Evolutionary conservation across 1,140 invertebrate species (phyloP).

Genomic region (Drosophila sulfurigaster): DNA sequence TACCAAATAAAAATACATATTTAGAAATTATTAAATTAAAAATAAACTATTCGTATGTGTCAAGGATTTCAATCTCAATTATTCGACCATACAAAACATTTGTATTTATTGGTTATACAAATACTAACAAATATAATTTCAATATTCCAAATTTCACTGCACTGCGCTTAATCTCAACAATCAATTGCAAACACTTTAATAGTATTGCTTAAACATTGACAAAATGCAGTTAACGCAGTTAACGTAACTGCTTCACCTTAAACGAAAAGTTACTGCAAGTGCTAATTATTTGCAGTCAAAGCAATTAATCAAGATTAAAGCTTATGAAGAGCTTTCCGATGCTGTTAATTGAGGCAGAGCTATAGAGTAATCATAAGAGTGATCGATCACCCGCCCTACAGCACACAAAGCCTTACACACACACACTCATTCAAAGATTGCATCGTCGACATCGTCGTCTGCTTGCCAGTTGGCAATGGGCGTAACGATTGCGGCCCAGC

Average conservation of each 20-base stretch:
- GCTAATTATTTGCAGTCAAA: background rate
- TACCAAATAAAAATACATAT: too few species aligned
- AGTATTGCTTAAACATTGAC: too few species aligned
- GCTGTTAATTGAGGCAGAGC: slow-evolving; percentile 9
- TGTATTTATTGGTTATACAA: too few species aligned
- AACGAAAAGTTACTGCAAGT: slow-evolving; percentile 11
- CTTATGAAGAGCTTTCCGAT: background rate
- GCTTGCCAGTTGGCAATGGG: background rate
- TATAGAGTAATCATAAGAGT: slow-evolving; percentile 10
- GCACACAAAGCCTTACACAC: slow-evolving; percentile 10
- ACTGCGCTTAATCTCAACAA: too few species aligned
- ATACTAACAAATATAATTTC: too few species aligned
- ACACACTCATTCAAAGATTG: slow-evolving; percentile 7
- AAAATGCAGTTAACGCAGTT: background rate
- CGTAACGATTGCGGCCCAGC: background rate
- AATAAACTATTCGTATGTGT: too few species aligned
- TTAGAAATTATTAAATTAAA: too few species aligned
- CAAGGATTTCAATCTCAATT: too few species aligned
- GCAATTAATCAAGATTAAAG: slow-evolving; percentile 12
- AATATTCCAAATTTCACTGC: too few species aligned
- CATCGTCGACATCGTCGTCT: background rate
- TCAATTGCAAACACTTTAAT: too few species aligned
- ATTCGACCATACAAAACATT: too few species aligned
- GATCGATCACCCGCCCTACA: slow-evolving; percentile 21
- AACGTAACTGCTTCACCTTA: background rate